Percentiles rank a stretch among this genome's conserved stretches.
phyloP scores from a whole-genome alignment of 37 sponge, comb jelly and placozoan species.

The Aplysina aerophoba region DNA sequence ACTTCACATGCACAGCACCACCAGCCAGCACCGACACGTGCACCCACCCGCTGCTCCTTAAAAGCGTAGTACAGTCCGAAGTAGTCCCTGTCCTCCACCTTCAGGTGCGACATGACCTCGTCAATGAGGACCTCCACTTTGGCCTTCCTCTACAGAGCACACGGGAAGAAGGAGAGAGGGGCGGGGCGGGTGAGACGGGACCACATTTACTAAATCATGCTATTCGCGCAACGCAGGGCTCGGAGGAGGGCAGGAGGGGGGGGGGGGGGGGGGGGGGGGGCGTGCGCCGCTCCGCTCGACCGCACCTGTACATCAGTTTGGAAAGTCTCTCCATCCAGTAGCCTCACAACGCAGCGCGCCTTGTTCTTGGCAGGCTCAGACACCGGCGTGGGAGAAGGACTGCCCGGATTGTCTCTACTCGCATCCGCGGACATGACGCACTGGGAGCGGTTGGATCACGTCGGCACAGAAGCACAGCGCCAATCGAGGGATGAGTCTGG shows the following conservation, averaged over 20 bases:
- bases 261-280: no score
- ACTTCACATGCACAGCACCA: no score
- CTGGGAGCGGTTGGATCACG: no score
- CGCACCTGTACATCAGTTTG: background rate
- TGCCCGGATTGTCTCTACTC: no score
- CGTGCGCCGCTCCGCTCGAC: background rate
- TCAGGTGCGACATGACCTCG: background rate
- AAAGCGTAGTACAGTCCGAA: slow-evolving; percentile 19
- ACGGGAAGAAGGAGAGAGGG: background rate
- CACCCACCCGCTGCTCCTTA: slow-evolving; percentile 4
- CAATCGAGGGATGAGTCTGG: no score
- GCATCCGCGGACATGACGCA: no score
- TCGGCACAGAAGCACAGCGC: no score
- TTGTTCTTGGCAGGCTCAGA: background rate
- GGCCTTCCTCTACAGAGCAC: background rate
- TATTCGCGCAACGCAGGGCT: no score
- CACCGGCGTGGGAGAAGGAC: background rate
- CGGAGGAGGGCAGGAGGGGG: no score
- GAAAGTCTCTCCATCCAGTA: background rate
- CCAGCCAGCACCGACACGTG: no score
- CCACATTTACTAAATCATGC: no score
- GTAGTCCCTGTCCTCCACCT: slow-evolving; percentile 9
- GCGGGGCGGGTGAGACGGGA: no score
- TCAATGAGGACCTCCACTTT: background rate
- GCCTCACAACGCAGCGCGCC: background rate